These are phyloP conservation scores for Lymantria monacha DNA, from an alignment of 2,888 invertebrate genomes.

Conservation along the genomic window DNA sequence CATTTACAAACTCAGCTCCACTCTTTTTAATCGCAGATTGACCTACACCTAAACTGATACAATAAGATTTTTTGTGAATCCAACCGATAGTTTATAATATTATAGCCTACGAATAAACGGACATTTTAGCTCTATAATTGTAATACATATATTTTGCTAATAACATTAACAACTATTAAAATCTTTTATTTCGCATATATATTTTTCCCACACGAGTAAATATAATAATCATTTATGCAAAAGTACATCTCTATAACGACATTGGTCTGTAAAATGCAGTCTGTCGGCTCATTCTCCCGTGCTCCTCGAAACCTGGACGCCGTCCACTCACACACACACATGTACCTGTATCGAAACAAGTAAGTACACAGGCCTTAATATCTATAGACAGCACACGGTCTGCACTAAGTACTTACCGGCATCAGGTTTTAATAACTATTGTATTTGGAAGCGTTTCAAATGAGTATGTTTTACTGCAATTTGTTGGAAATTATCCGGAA, in stretches of 20 bases:
- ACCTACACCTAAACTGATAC: no score
- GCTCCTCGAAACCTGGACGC: conserved; percentile 72
- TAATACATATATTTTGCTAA: no score
- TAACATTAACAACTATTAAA: no score
- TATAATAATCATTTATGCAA: background rate
- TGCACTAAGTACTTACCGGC: conserved; percentile 50
- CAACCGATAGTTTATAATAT: no score
- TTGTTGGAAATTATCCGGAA: conserved; percentile 61
- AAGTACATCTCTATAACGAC: conserved; percentile 29
- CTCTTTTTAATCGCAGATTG: no score
- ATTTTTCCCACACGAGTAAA: no score
- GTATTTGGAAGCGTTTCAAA: conserved; percentile 80
- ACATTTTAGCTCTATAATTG: no score
- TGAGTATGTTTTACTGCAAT: conserved; percentile 58
- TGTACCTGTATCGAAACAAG: conserved; percentile 25
- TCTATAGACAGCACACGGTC: conserved; percentile 47
- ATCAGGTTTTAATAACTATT: conserved; percentile 79
- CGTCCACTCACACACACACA: conserved; percentile 70
- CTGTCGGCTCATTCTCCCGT: conserved; percentile 62
- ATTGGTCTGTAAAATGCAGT: conserved; percentile 51
- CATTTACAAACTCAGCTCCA: no score
- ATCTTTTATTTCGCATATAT: no score
- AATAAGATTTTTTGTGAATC: no score
- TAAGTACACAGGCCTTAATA: conserved; percentile 17
- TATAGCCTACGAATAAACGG: no score